Evolutionary conservation across 2,888 invertebrate genomes (phyloP), one percentile per base, ranked within the genome.

Genomic region (Crioceris asparagi): DNA sequence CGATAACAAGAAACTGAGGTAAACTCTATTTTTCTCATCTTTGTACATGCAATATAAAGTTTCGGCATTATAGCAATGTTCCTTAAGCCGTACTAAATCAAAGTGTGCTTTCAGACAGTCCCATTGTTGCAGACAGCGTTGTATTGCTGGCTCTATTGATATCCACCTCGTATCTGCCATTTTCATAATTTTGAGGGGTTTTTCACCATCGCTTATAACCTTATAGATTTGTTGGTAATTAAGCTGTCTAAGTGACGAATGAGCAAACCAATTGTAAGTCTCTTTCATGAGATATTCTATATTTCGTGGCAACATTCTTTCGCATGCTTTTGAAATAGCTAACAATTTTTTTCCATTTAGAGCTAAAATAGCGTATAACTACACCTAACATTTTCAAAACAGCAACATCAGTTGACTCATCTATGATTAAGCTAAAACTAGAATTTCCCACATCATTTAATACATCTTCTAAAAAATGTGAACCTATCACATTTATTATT

Each of bases 181-280:
- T 32, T 36, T 21, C 7, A 25, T 21, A 29, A 52, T 46, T 43
- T 48, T 50, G 18, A 45, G 29, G 1, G 51, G 49, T 15, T 45
- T 38, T 3, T 41, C 8, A 17, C 45, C 44, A 23, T 50, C 38
- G 40, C 51, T 51, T 17, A 50, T 42, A 12, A 30, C 16, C 8
- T 46, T 29, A 35, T 45, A 48, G 12, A 51, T 23, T 25, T 34
- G 21, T 35, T 44, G 44, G 32, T 52, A 52, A 14, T 25, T 25
- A 12, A 11, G 6, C 36, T 48, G 44, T 29, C 51, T 47, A 15
- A 34, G 36, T 17, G 50, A 41, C 16, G 42, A 42, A n/a, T 33
- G 10, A 15, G 25, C 3, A 45, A 55, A 56, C 56, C 54, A 56
- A 32, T 54, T 44, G 36, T 51, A 54, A 40, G 51, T 51, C 46